Evolutionary conservation across 2,113 vertebrate genomes (phyloP), one percentile per base, ranked within the genome.

Genomic region (Hystrix brachyura): DNA sequence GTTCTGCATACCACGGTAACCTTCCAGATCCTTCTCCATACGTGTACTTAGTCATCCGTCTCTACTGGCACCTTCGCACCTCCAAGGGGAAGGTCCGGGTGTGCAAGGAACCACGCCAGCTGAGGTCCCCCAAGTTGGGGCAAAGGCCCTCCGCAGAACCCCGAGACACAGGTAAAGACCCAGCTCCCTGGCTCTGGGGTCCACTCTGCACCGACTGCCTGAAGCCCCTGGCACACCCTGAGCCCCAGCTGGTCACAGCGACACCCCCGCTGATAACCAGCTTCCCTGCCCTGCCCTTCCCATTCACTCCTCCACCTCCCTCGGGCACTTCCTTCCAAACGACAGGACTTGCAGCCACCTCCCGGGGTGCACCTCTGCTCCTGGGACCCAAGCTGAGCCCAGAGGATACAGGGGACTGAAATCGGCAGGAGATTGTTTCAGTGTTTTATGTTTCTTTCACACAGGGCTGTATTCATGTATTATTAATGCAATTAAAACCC

Each of bases 401-500:
- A 51, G 60, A 93, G 27, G 46, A 2, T 5, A 0, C 59, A 92
- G 38, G 34, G 4, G n/a, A 76, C 9, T 23, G 0, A 25, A 91
- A 76, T 12, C 38, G 7, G 25, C 0, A 0, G 32, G 55, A 90
- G 60, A 89, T 67, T 86, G n/a, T 65, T 87, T 95, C 74, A 55
- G 13, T 59, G 48, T 51, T 91, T 97, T 86, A 8, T 59, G 19
- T 10, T 88, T 76, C 74, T 87, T 79, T 91, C 65, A 87, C 53
- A 76, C 65, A 72, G 53, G 76, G 59, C 92, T 65, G 6, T 87
- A 60, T 64, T 90, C 59, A 67, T 96, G 57, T 85, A 84, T 95
- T 90, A 95, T 87, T 95, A 87, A 94, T 86, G 81, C 88, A 95
- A 95, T 96, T 96, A 97, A 94, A 94, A 92, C 55, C 81, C n/a